phyloP scores from a whole-genome alignment of 2,797 vertebrate species.

The Delichon dasypus region DNA sequence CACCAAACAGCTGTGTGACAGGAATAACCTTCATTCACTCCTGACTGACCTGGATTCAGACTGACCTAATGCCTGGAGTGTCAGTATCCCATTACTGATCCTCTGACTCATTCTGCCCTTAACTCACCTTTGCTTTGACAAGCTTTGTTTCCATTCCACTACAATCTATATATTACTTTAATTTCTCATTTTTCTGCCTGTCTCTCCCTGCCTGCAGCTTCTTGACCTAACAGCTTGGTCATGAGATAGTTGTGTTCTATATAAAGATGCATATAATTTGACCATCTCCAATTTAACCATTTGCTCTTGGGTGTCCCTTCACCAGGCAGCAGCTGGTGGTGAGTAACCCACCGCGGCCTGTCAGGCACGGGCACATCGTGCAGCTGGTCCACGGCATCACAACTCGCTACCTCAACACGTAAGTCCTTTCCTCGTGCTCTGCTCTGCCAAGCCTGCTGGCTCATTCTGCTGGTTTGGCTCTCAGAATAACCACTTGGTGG shows the following conservation, averaged over 20 bases:
- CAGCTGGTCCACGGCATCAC: constrained; percentile 96
- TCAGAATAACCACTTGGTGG: not conserved
- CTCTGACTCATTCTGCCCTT: constrained; percentile 27
- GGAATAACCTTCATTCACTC: not conserved
- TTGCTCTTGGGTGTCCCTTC: not conserved
- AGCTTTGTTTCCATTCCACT: constrained; percentile 17
- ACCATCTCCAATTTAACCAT: not conserved
- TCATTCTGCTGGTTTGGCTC: not conserved
- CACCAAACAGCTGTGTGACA: not conserved
- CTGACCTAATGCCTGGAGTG: not conserved
- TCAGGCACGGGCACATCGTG: constrained; percentile 88
- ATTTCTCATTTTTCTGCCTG: not conserved
- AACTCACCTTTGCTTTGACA: not conserved
- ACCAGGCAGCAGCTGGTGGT: constrained; percentile 90
- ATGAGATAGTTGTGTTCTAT: not conserved
- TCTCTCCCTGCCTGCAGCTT: not conserved
- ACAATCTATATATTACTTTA: not conserved
- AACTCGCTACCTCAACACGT: constrained; percentile 94
- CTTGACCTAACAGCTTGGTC: not conserved
- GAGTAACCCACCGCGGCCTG: constrained; percentile 81
- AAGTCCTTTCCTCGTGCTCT: constrained; percentile 17
- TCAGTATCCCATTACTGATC: not conserved
- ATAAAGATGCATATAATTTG: not conserved
- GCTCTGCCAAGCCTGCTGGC: not conserved
- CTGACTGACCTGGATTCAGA: constrained; percentile 31